Evolutionary conservation across 1,140 invertebrate genomes (phyloP), one percentile per base, ranked within the genome.

Genomic region (Harlomillsia oculata): DNA sequence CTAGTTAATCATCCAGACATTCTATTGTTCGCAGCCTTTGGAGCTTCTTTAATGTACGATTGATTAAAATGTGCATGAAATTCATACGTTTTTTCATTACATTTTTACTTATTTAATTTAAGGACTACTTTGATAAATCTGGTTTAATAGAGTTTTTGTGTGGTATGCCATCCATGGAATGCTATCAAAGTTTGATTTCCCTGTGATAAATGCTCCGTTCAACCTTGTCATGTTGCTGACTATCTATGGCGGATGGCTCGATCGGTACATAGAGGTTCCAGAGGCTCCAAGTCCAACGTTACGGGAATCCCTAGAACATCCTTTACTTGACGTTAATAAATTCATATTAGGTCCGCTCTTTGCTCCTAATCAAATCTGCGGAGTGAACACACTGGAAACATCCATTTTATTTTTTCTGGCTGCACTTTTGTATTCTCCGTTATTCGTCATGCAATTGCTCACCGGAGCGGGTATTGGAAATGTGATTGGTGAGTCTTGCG

Each of bases 161-260:
- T 59, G 51, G 50, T 43, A 29, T 21, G 57, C 46, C 0, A 18
- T 63, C 4, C 18, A 59, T 14, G 53, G 49, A 5, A 14, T 51
- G 9, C 25, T 54, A 18, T 32, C 43, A 20, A 6, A 41, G 8
- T 20, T 25, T 21, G 29, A 53, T 43, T 41, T 63, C 6, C 57
- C 61, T 1, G 18, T 56, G 11, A 39, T 63, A 37, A 63, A 59
- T 45, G 39, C 61, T 28, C 56, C 61, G 1, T 50, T 56, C 8
- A 53, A 63, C 48, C 13, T 59, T 4, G 13, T 59, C 13, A 16
- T 25, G 11, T 20, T 63, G 18, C 39, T 63, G 6, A 53, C 52
- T 37, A 14, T 63, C 20, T 23, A 14, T 14, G 45, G 41, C 23
- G 28, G 52, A 20, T 26, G 55, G 5, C 32, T 23, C 30, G 29